These are phyloP conservation scores for Mimas tiliae DNA, from an alignment of 2,888 invertebrate genomes.

Conservation along the genomic window DNA sequence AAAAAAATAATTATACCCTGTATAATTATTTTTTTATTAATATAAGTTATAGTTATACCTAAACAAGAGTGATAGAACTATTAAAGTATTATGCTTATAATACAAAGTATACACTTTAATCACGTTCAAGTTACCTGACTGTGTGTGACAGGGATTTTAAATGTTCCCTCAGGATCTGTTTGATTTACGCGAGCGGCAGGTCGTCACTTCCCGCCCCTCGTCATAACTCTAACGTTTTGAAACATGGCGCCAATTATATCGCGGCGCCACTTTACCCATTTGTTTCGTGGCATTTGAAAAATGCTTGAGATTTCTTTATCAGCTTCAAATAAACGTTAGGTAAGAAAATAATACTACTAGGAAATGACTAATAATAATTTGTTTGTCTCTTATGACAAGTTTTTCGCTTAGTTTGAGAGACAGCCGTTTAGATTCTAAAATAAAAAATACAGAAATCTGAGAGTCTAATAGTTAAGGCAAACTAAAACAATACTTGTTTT, in stretches of 20 bases:
- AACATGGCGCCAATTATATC: constrained; percentile 47
- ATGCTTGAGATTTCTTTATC: constrained; percentile 30
- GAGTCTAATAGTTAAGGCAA: too few species aligned
- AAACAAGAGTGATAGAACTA: too few species aligned
- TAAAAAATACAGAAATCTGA: too few species aligned
- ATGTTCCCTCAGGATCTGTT: constrained; percentile 36
- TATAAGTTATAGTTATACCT: too few species aligned
- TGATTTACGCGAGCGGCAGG: constrained; percentile 72
- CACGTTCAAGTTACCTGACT: not conserved
- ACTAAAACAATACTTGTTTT: too few species aligned
- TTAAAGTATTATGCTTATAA: too few species aligned
- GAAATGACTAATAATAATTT: not conserved
- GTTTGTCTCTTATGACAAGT: too few species aligned
- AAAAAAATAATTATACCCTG: too few species aligned
- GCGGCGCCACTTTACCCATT: constrained; percentile 31
- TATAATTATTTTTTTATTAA: too few species aligned
- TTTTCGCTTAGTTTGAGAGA: too few species aligned
- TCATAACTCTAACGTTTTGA: constrained; percentile 61
- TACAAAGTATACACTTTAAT: too few species aligned
- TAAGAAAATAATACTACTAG: not conserved
- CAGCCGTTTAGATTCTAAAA: too few species aligned
- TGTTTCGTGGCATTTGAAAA: constrained; percentile 28
- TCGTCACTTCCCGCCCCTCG: constrained; percentile 76
- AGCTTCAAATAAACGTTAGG: constrained; percentile 37
- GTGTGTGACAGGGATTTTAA: constrained; percentile 24